phyloP scores from a whole-genome alignment of 2,888 invertebrate species.

The Candidula unifasciata region DNA sequence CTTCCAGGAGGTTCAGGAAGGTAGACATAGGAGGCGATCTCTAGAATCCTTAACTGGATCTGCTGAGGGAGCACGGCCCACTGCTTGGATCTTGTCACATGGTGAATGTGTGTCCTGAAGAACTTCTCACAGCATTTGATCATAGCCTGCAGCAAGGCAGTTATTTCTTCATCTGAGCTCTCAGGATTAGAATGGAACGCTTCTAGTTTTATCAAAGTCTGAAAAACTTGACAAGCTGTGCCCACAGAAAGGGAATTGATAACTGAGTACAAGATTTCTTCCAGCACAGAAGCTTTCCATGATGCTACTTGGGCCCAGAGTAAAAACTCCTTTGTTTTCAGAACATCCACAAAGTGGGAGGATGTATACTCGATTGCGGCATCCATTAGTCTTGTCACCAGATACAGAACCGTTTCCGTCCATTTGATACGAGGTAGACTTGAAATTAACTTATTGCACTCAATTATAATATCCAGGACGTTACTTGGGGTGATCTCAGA shows the following conservation, averaged over 20 bases:
- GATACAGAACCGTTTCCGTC: constrained; percentile 87
- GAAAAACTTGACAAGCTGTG: constrained; percentile 89
- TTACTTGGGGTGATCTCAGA: constrained; percentile 84
- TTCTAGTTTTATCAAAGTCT: constrained; percentile 78
- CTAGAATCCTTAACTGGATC: constrained; percentile 61
- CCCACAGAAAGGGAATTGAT: constrained; percentile 89
- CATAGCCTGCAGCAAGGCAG: constrained; percentile 61
- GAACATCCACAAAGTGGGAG: constrained; percentile 86
- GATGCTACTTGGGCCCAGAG: constrained; percentile 83
- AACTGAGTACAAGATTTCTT: constrained; percentile 87
- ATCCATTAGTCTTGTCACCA: constrained; percentile 88
- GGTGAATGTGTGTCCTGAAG: constrained; percentile 68
- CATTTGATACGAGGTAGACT: constrained; percentile 89
- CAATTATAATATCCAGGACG: constrained; percentile 88
- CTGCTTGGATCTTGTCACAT: constrained; percentile 62
- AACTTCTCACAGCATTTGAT: constrained; percentile 66
- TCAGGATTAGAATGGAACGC: constrained; percentile 38
- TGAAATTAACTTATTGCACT: constrained; percentile 88
- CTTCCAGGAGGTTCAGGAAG: not conserved
- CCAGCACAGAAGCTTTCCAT: constrained; percentile 86
- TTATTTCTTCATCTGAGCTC: constrained; percentile 57
- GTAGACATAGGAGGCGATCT: constrained; percentile 52
- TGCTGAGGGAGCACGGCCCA: constrained; percentile 64
- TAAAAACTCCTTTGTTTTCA: constrained; percentile 84
- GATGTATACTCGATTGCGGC: constrained; percentile 88